phyloP scores from a whole-genome alignment of 2,113 vertebrate species.

The Percina caprodes region DNA sequence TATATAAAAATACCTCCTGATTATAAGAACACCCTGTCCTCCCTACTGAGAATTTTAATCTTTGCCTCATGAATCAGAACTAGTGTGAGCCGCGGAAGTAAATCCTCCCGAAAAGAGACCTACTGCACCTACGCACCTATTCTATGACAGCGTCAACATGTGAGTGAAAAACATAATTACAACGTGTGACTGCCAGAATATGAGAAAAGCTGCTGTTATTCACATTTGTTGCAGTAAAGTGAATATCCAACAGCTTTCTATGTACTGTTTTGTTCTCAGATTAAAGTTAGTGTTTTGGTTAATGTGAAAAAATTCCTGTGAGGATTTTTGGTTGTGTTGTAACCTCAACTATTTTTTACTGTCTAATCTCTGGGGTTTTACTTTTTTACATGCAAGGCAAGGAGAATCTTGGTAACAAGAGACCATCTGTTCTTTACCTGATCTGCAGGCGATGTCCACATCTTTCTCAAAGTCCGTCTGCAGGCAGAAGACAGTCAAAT shows the following conservation, averaged over 20 bases:
- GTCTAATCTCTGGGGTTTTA: conserved; percentile 38
- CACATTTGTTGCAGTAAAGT: conserved; percentile 36
- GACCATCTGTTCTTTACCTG: conserved; percentile 88
- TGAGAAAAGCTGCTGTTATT: conserved; percentile 18
- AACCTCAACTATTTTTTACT: conserved; percentile 67
- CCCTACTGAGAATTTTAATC: conserved; percentile 50
- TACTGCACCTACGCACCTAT: neutral
- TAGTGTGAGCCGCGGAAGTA: conserved; percentile 1
- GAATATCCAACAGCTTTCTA: conserved; percentile 49
- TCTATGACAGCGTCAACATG: conserved; percentile 15
- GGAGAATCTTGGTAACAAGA: conserved; percentile 51
- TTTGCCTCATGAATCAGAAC: conserved; percentile 49
- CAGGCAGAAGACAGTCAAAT: conserved; percentile 52
- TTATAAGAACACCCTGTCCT: conserved; percentile 40
- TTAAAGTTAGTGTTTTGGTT: conserved; percentile 69
- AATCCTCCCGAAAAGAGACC: conserved; percentile 31
- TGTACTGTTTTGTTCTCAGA: conserved; percentile 61
- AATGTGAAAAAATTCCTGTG: conserved; percentile 60
- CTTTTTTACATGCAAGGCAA: conserved; percentile 39
- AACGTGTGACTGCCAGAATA: neutral
- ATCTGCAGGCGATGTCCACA: conserved; percentile 99
- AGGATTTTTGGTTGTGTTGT: conserved; percentile 62
- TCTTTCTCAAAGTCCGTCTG: conserved; percentile 99
- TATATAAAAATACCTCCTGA: conserved; percentile 41
- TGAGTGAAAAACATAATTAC: conserved; percentile 45